Conservation (phyloP, 2,797 vertebrate genomes). For the Crocidura indochinensis region DNA sequence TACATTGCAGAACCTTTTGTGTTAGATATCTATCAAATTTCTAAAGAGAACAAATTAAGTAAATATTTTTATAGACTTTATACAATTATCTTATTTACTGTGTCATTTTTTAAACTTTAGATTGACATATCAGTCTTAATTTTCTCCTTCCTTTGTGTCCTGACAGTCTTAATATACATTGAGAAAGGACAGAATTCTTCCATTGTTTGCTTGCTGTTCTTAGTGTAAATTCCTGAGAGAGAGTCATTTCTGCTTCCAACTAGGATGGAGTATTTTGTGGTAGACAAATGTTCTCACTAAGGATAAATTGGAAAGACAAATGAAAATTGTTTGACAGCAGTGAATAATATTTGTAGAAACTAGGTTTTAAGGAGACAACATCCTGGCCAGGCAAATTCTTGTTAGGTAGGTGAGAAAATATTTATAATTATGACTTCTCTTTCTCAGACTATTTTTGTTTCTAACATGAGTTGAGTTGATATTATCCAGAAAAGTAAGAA, state of each 20-base stretch:
- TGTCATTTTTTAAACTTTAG: conserved; percentile 6
- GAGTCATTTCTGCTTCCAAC: conserved; percentile 1
- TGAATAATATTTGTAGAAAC: not conserved
- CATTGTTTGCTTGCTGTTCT: not conserved
- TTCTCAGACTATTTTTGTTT: not conserved
- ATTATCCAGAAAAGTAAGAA: conserved; percentile 6
- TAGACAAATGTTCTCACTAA: not conserved
- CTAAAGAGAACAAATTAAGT: conserved; percentile 16
- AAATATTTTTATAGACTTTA: not conserved
- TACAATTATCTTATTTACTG: not conserved
- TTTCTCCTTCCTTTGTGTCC: not conserved
- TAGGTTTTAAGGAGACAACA: not conserved
- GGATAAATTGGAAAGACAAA: conserved; percentile 6
- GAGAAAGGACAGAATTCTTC: not conserved
- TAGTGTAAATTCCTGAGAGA: not conserved
- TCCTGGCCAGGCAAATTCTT: conserved; percentile 14
- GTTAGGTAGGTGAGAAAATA: conserved; percentile 16
- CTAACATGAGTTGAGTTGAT: not conserved
- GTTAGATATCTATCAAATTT: not conserved
- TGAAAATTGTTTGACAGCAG: conserved; percentile 28
- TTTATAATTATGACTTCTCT: not conserved
- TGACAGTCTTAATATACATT: not conserved
- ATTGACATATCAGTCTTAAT: not conserved
- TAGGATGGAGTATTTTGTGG: not conserved
- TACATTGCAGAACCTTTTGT: not conserved